Base-by-base conservation (phyloP, 2,113 vertebrate genomes). In the Osmerus mordax region DNA sequence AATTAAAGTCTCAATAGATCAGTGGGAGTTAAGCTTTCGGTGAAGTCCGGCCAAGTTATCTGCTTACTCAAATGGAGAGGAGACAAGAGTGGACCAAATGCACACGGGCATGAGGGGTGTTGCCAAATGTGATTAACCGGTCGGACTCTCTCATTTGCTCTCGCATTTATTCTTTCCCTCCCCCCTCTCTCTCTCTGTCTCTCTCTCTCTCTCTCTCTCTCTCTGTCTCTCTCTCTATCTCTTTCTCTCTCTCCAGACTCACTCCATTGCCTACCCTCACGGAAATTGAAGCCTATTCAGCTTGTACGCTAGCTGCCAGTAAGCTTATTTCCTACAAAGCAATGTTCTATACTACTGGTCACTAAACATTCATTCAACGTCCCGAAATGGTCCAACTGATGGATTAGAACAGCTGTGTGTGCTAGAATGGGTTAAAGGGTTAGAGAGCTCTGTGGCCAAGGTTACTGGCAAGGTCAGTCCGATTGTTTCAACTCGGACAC, bases 1-100 rank as follows among this genome's bases (percentile, higher is more conserved):
- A 86, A 89, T 91, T 88, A 90, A 86, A 87, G 81, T 87, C 81
- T 79, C 82, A 83, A 85, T 89, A 86, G 84, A 87, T 90, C 85
- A 83, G 77, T 68, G 78, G n/a, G 81, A 83, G 76, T 86, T 90
- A 89, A 83, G 84, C 84, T 83, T 70, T 75, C 71, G 1, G 18
- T 73, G 71, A 76, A 78, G 51, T 60, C 71, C 72, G 80, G 79
- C 76, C 80, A 47, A 47, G 73, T 80, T 82, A 70, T 77, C 63
- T 63, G 55, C 70, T 32, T 69, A 72, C 54, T 76, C 36, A 8
- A 73, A 79, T 74, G 70, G 82, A 85, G 77, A 62, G 65, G 65
- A 29, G 59, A 77, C 41, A 78, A 67, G 67, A 63, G 32, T 63
- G n/a, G 5, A 72, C 25, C 64, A 81, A 64, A 74, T 58, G 66